These are phyloP conservation scores for Halichoerus grypus DNA, from an alignment of 2,113 vertebrate species.

Conservation along the genomic window DNA sequence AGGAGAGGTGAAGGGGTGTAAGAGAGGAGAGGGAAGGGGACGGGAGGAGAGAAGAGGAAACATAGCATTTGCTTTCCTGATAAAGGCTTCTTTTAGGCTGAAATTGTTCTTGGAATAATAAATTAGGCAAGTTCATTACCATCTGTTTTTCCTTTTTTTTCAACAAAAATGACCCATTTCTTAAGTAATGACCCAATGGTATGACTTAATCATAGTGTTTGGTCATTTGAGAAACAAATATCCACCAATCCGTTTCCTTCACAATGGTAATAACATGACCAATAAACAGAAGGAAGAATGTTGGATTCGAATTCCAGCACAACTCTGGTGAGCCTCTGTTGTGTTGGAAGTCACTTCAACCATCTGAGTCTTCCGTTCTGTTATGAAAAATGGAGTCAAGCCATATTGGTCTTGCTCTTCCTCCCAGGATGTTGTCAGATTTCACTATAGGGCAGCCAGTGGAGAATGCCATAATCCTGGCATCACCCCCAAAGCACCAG, in stretches of 20 bases:
- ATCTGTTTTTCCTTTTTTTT: constrained; percentile 12
- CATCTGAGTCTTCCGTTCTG: neutral
- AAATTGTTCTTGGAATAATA: neutral
- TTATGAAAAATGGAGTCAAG: neutral
- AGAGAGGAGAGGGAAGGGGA: neutral
- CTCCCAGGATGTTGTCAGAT: neutral
- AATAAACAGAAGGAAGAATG: neutral
- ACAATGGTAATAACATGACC: neutral
- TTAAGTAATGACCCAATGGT: neutral
- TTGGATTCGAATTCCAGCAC: neutral
- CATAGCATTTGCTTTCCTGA: neutral
- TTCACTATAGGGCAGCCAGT: neutral
- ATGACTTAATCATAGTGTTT: neutral
- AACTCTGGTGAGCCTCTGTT: neutral
- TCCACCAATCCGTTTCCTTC: neutral
- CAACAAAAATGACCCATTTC: neutral
- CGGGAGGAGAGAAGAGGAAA: accelerated
- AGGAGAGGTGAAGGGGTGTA: too few relatives aligned
- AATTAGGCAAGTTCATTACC: neutral
- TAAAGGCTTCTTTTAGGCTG: neutral
- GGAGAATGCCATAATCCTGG: accelerated
- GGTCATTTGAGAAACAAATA: neutral
- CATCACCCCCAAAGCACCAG: neutral
- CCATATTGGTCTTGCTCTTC: neutral
- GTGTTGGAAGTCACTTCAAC: neutral